phyloP scores from a whole-genome alignment of 2,797 vertebrate species.

The Holocentrus rufus region DNA sequence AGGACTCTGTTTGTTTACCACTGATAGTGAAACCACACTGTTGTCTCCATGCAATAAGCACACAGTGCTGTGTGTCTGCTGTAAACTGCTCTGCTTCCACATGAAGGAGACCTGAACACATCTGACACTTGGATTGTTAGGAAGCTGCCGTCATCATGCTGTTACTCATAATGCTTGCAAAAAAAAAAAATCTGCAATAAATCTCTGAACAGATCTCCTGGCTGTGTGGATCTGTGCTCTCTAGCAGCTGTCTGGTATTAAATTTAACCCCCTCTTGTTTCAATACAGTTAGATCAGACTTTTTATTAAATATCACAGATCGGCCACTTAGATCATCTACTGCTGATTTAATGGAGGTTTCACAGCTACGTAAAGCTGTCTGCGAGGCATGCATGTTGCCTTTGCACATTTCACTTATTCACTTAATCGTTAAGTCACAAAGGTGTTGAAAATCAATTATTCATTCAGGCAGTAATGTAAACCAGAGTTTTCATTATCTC shows the following conservation, averaged over 20 bases:
- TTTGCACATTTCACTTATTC: background rate
- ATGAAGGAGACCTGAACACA: constrained; percentile 21
- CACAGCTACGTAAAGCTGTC: background rate
- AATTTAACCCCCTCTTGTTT: background rate
- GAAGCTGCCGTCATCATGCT: constrained; percentile 41
- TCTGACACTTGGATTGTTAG: constrained; percentile 45
- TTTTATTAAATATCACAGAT: no score
- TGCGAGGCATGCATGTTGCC: background rate
- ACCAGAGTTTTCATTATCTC: no score
- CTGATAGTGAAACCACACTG: constrained; percentile 7
- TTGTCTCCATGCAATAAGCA: constrained; percentile 6
- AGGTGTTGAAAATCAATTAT: no score
- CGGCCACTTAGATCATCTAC: background rate
- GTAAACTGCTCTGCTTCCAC: background rate
- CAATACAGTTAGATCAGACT: background rate
- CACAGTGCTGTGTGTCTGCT: constrained; percentile 21
- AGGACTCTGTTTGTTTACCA: background rate
- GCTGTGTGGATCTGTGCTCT: background rate
- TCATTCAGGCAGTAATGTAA: no score
- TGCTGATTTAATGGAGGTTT: no score
- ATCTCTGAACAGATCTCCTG: constrained; percentile 42
- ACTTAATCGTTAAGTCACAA: constrained; percentile 3
- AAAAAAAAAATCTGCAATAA: constrained; percentile 69
- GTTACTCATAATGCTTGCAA: constrained; percentile 43
- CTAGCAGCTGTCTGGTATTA: background rate